Evolutionary conservation across 1,140 invertebrate genomes (phyloP).

Genomic region (Scaptodrosophila lebanonensis): DNA sequence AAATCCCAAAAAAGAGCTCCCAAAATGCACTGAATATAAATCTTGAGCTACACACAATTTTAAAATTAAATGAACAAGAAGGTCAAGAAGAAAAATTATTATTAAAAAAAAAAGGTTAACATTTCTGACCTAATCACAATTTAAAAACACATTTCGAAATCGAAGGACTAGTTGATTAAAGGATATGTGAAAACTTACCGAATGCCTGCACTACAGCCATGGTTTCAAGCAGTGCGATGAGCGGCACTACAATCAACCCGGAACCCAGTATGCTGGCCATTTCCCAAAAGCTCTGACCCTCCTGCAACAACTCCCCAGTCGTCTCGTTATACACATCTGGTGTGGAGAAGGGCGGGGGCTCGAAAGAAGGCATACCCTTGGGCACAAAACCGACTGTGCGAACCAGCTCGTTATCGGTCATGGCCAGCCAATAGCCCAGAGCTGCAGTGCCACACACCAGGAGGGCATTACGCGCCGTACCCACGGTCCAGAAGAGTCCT

Average conservation of each 20-base stretch:
- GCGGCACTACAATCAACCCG: conserved; percentile 87
- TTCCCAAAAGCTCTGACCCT: conserved; percentile 79
- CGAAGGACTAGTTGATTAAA: too few relatives aligned
- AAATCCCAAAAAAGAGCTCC: too few relatives aligned
- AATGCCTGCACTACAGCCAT: conserved; percentile 89
- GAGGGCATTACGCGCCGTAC: conserved; percentile 86
- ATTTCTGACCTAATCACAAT: too few relatives aligned
- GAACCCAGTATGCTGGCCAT: conserved; percentile 86
- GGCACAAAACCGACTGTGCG: conserved; percentile 81
- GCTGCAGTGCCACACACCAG: conserved; percentile 83
- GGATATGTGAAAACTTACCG: conserved; percentile 77
- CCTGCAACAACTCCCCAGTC: conserved; percentile 69
- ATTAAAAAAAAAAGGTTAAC: too few relatives aligned
- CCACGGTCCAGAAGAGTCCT: conserved; percentile 82
- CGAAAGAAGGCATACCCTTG: conserved; percentile 82
- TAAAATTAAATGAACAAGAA: too few relatives aligned
- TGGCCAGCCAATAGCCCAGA: conserved; percentile 79
- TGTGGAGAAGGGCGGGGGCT: conserved; percentile 83
- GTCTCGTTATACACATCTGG: conserved; percentile 76
- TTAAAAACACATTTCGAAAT: too few relatives aligned
- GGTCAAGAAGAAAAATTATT: too few relatives aligned
- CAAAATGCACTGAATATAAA: too few relatives aligned
- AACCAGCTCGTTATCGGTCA: conserved; percentile 53
- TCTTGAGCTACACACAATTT: too few relatives aligned
- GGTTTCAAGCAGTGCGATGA: conserved; percentile 89